Base-by-base conservation (phyloP, 1,140 invertebrate species). In the Lerema accius region DNA sequence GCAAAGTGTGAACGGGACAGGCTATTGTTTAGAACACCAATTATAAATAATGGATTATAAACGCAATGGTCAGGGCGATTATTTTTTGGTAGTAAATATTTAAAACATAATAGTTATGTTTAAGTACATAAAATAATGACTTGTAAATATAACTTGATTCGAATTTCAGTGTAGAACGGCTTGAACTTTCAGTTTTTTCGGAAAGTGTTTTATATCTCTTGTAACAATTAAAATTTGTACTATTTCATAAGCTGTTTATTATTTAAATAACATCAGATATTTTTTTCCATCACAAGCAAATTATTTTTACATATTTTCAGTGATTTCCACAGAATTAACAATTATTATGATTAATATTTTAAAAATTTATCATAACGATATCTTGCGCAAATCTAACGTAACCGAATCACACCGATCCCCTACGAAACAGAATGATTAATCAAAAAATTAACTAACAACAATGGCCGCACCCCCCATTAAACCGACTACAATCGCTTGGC, bases 361-460 rank as follows among this genome's bases (percentile, higher is more conserved):
- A 17, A 51, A n/a, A 39, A 51, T 37, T 32, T 28, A 49, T 56
- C 23, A 37, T 23, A 28, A 10, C 35, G 16, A 39, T 10, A 63
- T 60, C 37, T 61, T 71, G 69, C 66, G 58, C 69, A 70, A 83
- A 81, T 82, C 72, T 59, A 65, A 73, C 73, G 69, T 80, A 71
- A 76, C 66, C 71, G 65, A 76, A 78, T 76, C 71, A 75, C 76
- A 73, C 68, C 72, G 69, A 76, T 72, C 60, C 82, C 80, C 80
- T 65, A 61, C 66, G 68, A 66, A 78, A 80, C 72, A 66, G 75
- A 78, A 88, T 88, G 86, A 90, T 90, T 90, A 90, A 90, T 90
- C 86, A 90, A 89, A 90, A 90, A 90, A 90, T 88, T 90, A 89
- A 89, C 83, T 84, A 82, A 80, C 79, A 69, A 89, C 86, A 90